Evolutionary conservation across 2,888 invertebrate genomes (phyloP).

Genomic region (Heliconius hortense): DNA sequence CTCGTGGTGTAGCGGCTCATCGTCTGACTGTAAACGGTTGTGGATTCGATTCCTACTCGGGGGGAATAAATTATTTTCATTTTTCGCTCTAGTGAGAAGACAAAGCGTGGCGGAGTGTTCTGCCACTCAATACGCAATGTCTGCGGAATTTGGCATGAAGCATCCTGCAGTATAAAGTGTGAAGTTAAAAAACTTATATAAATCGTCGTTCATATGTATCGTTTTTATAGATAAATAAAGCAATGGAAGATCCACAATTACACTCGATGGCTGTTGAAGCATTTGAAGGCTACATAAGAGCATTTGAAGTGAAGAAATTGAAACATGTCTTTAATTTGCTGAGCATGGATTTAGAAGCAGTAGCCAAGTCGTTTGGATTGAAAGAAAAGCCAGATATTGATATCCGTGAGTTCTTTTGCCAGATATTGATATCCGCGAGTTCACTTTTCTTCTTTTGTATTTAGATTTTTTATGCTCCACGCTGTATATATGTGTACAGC

Average conservation of each 20-base stretch:
- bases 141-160: too few relatives aligned
- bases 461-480: neutral
- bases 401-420: conserved; percentile 93
- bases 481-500: neutral
- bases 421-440: conserved; percentile 92
- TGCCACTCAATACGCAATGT: too few relatives aligned
- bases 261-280: conserved; percentile 96
- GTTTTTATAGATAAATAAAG: conserved; percentile 90
- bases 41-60: neutral
- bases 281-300: conserved; percentile 96
- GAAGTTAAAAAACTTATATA: too few relatives aligned
- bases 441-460: neutral
- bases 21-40: too few relatives aligned
- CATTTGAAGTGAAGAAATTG: conserved; percentile 97
- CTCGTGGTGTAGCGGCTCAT: too few relatives aligned
- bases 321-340: conserved; percentile 96
- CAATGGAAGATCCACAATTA: conserved; percentile 93
- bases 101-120: neutral
- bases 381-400: conserved; percentile 95
- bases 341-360: conserved; percentile 91
- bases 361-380: conserved; percentile 96
- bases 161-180: too few relatives aligned
- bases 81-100: neutral
- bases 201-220: neutral
- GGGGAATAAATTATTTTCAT: neutral